Base-by-base conservation (phyloP, 2,888 invertebrate genomes). In the Hirtodrosophila cameraria region DNA sequence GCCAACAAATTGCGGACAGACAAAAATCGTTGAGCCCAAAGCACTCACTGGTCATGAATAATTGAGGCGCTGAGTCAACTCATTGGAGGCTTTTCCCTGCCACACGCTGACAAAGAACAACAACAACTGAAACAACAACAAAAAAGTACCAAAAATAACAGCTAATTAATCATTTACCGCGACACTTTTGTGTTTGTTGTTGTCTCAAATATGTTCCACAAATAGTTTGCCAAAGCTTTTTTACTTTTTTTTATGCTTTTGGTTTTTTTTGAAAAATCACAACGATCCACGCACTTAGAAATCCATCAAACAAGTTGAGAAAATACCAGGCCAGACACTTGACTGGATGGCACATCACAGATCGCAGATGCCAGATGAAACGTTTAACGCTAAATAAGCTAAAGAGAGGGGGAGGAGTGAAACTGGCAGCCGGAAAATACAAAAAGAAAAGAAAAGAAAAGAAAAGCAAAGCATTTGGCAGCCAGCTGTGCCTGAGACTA, bases 261-360 rank as follows among this genome's bases (percentile, higher is more conserved):
- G 8, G 13, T 36, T 39, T 25, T 27, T 45, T 60, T 42, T 68
- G 39, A 52, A 73, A 75, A 74, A 81, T 84, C 79, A 67, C 71
- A 52, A 9, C 66, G 62, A 66, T 79, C 66, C 62, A 67, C 86
- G 83, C 80, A 85, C 86, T 80, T 83, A 80, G 84, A 83, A 83
- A 86, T 73, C 86, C 84, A 80, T 80, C 86, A 80, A 80, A 86
- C 84, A 86, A 69, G 27, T 59, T 52, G 57, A 42, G n/a, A 31
- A 52, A 50, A 41, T n/a, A 62, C 27, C 49, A 42, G 52, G 30
- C 73, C 39, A 57, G 35, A 23, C 68, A 73, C 68, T 67, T 52
- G 62, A 57, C 74, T 68, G 12, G 42, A 46, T 30, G 65, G 33
- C n/a, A n/a, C n/a, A n/a, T n/a, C n/a, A n/a, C n/a, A n/a, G n/a